These are phyloP conservation scores for Poeciliopsis turneri DNA, from an alignment of 2,797 vertebrate genomes.

Conservation along the genomic window DNA sequence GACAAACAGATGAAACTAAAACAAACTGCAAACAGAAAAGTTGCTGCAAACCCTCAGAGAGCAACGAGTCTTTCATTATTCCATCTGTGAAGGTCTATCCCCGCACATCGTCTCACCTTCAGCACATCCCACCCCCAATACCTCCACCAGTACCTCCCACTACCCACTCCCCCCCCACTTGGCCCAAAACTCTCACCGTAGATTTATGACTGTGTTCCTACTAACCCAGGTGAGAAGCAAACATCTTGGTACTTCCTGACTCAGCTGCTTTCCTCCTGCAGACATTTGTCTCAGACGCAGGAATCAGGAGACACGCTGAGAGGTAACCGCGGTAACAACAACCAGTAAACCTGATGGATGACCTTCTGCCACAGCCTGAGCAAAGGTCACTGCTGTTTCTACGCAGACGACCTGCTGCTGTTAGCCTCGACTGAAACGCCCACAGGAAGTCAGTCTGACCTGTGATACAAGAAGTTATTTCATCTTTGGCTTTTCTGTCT, in stretches of 20 bases:
- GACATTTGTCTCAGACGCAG: slow-evolving; percentile 36
- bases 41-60: slow-evolving; percentile 1
- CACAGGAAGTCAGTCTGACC: background rate
- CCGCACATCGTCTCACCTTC: background rate
- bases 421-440: background rate
- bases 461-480: background rate
- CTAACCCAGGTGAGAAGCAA: slow-evolving; percentile 48
- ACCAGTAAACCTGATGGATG: background rate
- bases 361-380: background rate
- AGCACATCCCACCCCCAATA: background rate
- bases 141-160: too few relatives aligned
- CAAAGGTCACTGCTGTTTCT: background rate
- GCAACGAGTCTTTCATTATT: background rate
- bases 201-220: slow-evolving; percentile 50
- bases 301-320: background rate
- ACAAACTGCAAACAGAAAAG: background rate
- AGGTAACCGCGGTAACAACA: background rate
- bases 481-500: background rate
- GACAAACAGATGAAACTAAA: slow-evolving; percentile 2
- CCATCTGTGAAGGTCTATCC: slow-evolving; percentile 8
- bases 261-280: slow-evolving; percentile 38
- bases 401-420: background rate
- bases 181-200: slow-evolving; percentile 57
- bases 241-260: slow-evolving; percentile 52
- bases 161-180: background rate